Conservation (phyloP, 2,888 invertebrate genomes). For the Cheilosia soror region DNA sequence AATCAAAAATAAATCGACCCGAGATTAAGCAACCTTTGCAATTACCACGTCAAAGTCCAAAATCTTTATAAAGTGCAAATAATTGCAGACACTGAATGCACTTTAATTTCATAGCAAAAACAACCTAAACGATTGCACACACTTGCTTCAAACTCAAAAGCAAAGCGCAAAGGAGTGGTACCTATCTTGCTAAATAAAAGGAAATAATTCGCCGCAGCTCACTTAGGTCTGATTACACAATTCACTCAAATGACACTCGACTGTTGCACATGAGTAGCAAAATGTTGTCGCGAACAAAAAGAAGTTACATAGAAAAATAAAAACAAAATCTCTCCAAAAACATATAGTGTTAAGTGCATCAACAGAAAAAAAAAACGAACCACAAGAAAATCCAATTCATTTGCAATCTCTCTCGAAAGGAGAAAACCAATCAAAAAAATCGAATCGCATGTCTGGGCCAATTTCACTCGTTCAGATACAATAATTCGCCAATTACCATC, state of each 20-base stretch:
- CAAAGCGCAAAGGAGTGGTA: conserved; percentile 51
- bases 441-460: conserved; percentile 72
- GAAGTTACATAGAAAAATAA: conserved; percentile 21
- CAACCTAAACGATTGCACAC: background rate
- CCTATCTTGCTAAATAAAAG: background rate
- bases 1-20: background rate
- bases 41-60: background rate
- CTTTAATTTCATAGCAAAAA: conserved; percentile 3
- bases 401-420: conserved; percentile 64
- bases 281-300: conserved; percentile 66
- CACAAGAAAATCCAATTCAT: conserved; percentile 47
- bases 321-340: conserved; percentile 27
- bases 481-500: conserved; percentile 75
- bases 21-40: background rate
- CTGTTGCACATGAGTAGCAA: conserved; percentile 61
- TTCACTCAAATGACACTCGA: conserved; percentile 60
- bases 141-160: conserved; percentile 23
- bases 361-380: background rate
- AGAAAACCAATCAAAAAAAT: conserved; percentile 73
- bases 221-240: conserved; percentile 57
- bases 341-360: conserved; percentile 14
- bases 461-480: conserved; percentile 72
- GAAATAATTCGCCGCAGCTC: conserved; percentile 41
- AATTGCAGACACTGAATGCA: conserved; percentile 25
- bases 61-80: background rate